A percentile compares a stretch with the other conserved stretches of the same genome.
Conservation (phyloP, 2,113 vertebrate genomes). For the Pycnonotus jocosus region DNA sequence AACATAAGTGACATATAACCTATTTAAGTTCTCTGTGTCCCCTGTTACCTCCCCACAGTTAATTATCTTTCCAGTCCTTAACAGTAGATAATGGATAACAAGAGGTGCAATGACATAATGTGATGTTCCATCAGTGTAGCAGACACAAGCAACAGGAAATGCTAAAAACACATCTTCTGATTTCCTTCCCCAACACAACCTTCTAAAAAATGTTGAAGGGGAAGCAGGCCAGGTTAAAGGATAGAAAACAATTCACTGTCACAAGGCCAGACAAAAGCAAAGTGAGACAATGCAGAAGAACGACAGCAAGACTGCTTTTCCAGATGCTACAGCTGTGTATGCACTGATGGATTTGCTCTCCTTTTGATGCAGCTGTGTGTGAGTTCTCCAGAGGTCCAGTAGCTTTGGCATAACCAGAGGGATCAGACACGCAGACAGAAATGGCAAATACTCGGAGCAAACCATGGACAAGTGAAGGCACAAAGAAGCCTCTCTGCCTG, state of each 20-base stretch:
- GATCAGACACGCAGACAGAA: neutral
- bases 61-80: neutral
- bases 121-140: neutral
- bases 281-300: neutral
- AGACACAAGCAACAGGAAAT: neutral
- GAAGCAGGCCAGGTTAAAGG: neutral
- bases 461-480: neutral
- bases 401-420: neutral
- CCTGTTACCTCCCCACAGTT: neutral
- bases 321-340: neutral
- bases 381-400: accelerated
- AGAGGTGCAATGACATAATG: neutral
- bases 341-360: neutral
- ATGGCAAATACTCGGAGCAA: neutral
- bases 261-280: neutral
- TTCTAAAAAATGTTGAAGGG: neutral
- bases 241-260: neutral
- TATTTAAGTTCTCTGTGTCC: neutral
- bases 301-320: neutral
- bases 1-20: neutral
- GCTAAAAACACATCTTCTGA: neutral
- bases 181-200: neutral
- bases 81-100: neutral
- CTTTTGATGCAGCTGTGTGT: neutral
- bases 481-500: neutral